Evolutionary conservation across 1,140 invertebrate genomes (phyloP), one percentile per base, ranked within the genome.

Genomic region (Gonioctena quinquepunctata): DNA sequence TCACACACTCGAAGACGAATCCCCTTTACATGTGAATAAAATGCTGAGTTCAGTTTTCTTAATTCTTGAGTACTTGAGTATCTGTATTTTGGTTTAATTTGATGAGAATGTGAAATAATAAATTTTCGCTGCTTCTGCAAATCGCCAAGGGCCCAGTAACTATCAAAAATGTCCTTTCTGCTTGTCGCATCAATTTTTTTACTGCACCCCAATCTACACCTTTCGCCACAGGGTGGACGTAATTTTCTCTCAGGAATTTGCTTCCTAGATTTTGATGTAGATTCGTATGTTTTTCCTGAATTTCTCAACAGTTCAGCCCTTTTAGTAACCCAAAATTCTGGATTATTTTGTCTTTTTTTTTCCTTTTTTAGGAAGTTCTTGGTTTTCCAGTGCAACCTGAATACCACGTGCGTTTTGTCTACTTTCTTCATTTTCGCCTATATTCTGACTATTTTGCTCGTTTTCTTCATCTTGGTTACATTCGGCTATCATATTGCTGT

Each of bases 51-150:
- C 5, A 52, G 21, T 4, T 52, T 19, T 48, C 23, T n/a, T 1
- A 6, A 21, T 22, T 59, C 62, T 26, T 57, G 19, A 27, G 59
- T 61, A 22, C 63, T 67, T n/a, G 48, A 18, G 49, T 66, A 71
- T 26, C 72, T 22, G 49, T 74, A 74, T 66, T 74, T 71, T 23
- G 68, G 71, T 23, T 68, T 68, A n/a, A 68, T 67, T 22, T 49
- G 13, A n/a, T 61, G 27, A n/a, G 26, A 50, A 27, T 59, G 25
- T 3, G 25, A 21, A 18, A 21, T 11, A 48, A 73, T 48, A 50
- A 69, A 72, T 16, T 72, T 0, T n/a, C 63, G 49, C 21, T 69
- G 67, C 3, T 54, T 65, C 23, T 72, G 18, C 22, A 72, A 25
- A 25, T 69, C 33, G 16, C 56, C 66, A 13, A 72, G 48, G 27